Conservation (phyloP, 2,113 vertebrate species). For the Rhabdomys dilectus region DNA sequence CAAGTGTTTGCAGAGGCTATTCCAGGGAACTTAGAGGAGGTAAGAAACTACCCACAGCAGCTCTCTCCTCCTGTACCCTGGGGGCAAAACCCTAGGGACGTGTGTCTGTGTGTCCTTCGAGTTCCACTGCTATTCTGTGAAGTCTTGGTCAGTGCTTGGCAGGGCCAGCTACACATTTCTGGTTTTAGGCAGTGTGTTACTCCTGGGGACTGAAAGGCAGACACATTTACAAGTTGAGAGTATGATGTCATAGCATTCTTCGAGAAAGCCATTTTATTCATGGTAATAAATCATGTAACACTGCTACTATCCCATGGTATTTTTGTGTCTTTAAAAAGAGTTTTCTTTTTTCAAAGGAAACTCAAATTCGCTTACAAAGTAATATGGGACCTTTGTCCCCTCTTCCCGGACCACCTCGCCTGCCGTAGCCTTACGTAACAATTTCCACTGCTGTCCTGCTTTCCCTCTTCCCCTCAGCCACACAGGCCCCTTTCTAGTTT, state of each 20-base stretch:
- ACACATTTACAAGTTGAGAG: background rate
- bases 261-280: constrained; percentile 34
- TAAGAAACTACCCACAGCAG: background rate
- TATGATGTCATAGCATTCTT: constrained; percentile 16
- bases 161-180: background rate
- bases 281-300: constrained; percentile 10
- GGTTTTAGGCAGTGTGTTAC: background rate
- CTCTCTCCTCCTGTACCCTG: background rate
- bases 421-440: fast-evolving
- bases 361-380: background rate
- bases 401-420: background rate
- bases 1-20: background rate
- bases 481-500: background rate
- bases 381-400: background rate
- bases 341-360: background rate
- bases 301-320: background rate
- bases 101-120: background rate
- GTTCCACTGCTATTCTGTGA: background rate
- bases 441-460: background rate
- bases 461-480: no score
- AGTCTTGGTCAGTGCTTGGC: background rate
- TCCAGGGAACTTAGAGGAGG: background rate
- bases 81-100: background rate
- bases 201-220: background rate
- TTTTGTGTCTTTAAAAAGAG: background rate